Base-by-base conservation (phyloP, 2,113 vertebrate genomes). In the human region DNA sequence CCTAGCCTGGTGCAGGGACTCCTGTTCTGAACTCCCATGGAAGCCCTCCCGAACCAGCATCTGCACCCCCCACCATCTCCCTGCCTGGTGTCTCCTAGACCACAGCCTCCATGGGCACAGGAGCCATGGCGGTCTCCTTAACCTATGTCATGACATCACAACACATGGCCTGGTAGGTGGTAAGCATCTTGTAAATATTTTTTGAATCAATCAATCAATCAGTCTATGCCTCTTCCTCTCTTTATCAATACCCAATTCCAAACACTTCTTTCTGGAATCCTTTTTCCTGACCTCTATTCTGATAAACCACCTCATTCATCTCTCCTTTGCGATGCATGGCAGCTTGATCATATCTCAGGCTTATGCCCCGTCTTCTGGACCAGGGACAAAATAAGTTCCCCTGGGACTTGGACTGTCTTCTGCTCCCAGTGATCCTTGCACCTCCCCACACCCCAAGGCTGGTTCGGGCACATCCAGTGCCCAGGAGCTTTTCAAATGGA, bases 401-500 rank as follows among this genome's bases (percentile, higher is more conserved):
- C 40, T 0, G 1, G 35, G 40, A 70, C 25, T 27, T 20, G 32
- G 40, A 27, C 55, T 30, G 59, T 17, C 66, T 73, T 52, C 59
- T 64, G 9, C 10, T 40, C 59, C n/a, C 20, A 4, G 9, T 0
- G 16, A 12, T 6, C 17, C 48, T 4, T 13, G 35, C 14, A 0
- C 40, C 11, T 57, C 8, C 20, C 35, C 5, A 3, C 50, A 18
- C 64, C n/a, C 17, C 43, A 0, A n/a, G 52, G 52, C 88, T 11
- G 22, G 17, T 17, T 20, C 8, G 0, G 40, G 45, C 25, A 55
- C 27, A 50, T 6, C 3, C 17, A 4, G 52, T 3, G 18, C 30
- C 43, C 55, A 38, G 52, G 48, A 50, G 14, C 38, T 16, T 8
- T 35, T 22, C 81, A 7, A 32, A 3, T 30, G 52, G n/a, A 59